Base-by-base conservation (phyloP, 2,888 invertebrate species). In the Temnothorax ravouxi region DNA sequence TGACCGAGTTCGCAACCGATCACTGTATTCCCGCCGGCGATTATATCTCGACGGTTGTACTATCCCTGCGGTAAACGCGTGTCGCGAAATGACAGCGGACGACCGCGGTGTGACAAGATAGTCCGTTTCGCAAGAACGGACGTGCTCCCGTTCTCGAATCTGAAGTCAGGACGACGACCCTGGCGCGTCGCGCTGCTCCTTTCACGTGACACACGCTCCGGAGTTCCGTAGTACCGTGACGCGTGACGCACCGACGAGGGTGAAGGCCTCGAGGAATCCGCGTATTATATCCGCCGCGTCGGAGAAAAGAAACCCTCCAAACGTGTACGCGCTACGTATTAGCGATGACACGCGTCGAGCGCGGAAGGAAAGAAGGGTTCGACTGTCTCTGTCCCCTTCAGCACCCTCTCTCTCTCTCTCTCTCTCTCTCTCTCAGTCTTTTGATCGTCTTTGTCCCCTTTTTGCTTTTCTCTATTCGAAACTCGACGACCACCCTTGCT, bases 281-380 rank as follows among this genome's bases (percentile, higher is more conserved):
- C 87, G 89, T 89, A 86, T 84, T 88, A 86, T 85, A 67, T 25
- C 52, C 84, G 76, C 52, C 83, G 72, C 85, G 86, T 84, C 83
- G 84, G 86, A 87, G 90, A 87, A 88, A 90, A 86, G 90, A 90
- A 90, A 88, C 90, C 90, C 90, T 90, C 86, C 85, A 90, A 90
- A 90, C 89, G 89, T 87, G 89, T 89, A 86, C 88, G 88, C 86
- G 86, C 85, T 84, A 79, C 84, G 82, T 89, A 89, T 89, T 89
- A 89, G 75, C 88, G 89, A 79, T 84, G 89, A 86, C 87, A 88
- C 89, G 86, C 83, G 85, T 84, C 85, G 85, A 82, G 75, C 69
- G 64, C 83, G 83, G 71, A 83, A 88, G 80, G 76, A 81, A 84
- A 75, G 71, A 88, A 87, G 89, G 89, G 88, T 87, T 87, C 89